These are phyloP conservation scores for Apogon talboti DNA, from an alignment of 2,797 vertebrate genomes.

Conservation along the genomic window DNA sequence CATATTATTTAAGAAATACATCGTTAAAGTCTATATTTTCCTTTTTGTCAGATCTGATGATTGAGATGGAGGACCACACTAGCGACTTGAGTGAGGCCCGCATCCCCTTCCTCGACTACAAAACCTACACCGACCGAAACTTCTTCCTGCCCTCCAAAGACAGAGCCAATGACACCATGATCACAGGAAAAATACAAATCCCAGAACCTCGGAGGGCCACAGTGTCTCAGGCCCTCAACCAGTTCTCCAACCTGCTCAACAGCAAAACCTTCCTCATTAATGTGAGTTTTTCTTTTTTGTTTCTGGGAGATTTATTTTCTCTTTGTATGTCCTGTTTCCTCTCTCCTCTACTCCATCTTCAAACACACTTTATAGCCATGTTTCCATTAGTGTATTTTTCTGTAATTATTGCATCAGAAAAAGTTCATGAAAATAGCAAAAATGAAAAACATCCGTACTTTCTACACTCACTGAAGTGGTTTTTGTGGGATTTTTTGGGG, in stretches of 20 bases:
- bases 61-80: conserved; percentile 98
- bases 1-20: not conserved
- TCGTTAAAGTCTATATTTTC: not conserved
- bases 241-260: conserved; percentile 98
- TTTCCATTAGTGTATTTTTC: not conserved
- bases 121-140: conserved; percentile 94
- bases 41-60: conserved; percentile 91
- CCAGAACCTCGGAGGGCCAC: conserved; percentile 87
- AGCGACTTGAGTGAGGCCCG: conserved; percentile 93
- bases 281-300: conserved; percentile 70
- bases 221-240: conserved; percentile 92
- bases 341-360: not conserved
- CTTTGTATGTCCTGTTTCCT: not conserved
- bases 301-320: not conserved
- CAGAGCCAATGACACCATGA: conserved; percentile 92
- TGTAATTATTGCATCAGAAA: not conserved
- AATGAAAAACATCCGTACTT: no score
- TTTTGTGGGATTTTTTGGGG: no score
- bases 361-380: no score
- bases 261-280: conserved; percentile 98
- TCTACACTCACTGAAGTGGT: no score
- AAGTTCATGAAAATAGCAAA: no score
- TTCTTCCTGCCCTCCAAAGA: conserved; percentile 97
- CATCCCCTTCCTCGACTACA: conserved; percentile 95
- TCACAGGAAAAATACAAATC: conserved; percentile 92